Base-by-base conservation (phyloP, 2,888 invertebrate genomes). In the Sinopyrophorus schimmeli region DNA sequence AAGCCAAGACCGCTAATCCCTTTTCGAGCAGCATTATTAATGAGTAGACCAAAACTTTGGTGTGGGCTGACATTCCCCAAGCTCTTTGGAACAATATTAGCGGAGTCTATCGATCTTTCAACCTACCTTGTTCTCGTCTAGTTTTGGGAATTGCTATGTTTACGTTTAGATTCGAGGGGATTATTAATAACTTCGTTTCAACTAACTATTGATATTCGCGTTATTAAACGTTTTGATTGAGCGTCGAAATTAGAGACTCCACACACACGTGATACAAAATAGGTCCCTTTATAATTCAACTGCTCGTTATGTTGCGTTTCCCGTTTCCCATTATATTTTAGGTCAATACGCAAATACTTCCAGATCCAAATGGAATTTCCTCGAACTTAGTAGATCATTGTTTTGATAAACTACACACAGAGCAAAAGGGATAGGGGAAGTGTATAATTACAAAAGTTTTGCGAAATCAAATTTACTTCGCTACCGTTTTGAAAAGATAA, bases 1-100 rank as follows among this genome's bases (percentile, higher is more conserved):
- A 60, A 61, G 59, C 57, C 58, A 57, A 55, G 59, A 61, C 62
- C 63, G 59, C 62, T 64, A 64, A 64, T 64, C 64, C 64, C 60
- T 63, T 59, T 63, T 58, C 60, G 54, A 64, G 64, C 56, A 57
- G 62, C 61, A 63, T 64, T 65, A 66, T 64, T 65, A 65, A 65
- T 65, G 65, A 61, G 61, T 51, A 55, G 62, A 62, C 59, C 60
- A 54, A 64, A 64, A 60, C 59, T 64, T 64, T 55, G 49, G 57
- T n/a, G n/a, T 53, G 55, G 55, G 52, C 61, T 60, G 60, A 60
- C 62, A 54, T 61, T 58, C 54, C 59, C 55, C 56, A 49, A 58
- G 57, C 54, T 61, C 52, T 52, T 58, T 59, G 55, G 49, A 60
- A 60, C 59, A 62, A 62, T 62, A 63, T 62, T 61, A 61, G 59